These are phyloP conservation scores for Brachionus paranguensis DNA, from an alignment of 1,140 invertebrate genomes.

Conservation along the genomic window DNA sequence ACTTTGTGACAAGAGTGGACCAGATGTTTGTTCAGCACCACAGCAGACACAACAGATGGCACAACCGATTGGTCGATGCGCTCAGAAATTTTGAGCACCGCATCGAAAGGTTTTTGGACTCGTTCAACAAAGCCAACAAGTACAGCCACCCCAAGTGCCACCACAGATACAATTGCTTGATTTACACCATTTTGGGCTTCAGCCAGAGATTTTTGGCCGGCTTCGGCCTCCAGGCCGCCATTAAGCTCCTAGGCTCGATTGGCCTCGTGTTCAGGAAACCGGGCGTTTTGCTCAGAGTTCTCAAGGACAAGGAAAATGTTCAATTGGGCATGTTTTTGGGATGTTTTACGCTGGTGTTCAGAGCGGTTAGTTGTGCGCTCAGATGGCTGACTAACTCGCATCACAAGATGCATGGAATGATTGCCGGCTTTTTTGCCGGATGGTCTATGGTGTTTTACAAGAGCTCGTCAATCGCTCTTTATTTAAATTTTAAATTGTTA, in stretches of 20 bases:
- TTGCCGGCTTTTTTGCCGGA: conserved; percentile 50
- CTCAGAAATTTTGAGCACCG: not conserved
- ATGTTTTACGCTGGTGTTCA: conserved; percentile 47
- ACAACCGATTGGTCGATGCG: not conserved
- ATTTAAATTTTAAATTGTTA: conserved; percentile 48
- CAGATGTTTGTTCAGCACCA: conserved; percentile 4
- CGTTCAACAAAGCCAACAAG: not conserved
- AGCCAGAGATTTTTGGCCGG: conserved; percentile 47
- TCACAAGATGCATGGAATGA: conserved; percentile 45
- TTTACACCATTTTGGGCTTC: conserved; percentile 42
- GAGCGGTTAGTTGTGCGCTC: conserved; percentile 49
- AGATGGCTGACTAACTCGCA: conserved; percentile 48
- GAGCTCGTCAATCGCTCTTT: conserved; percentile 49
- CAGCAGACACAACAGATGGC: not conserved
- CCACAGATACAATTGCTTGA: conserved; percentile 29
- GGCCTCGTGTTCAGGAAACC: conserved; percentile 44
- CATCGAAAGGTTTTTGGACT: conserved; percentile 11
- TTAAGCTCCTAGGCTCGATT: conserved; percentile 46
- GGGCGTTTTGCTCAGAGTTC: conserved; percentile 42
- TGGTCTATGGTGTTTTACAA: conserved; percentile 52
- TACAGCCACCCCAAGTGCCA: not conserved
- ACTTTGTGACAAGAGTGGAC: not conserved
- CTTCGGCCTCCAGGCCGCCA: conserved; percentile 46
- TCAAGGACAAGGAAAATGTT: conserved; percentile 46
- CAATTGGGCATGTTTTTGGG: conserved; percentile 49